Evolutionary conservation across 2,113 vertebrate genomes (phyloP).

Genomic region (Apodemus speciosus): DNA sequence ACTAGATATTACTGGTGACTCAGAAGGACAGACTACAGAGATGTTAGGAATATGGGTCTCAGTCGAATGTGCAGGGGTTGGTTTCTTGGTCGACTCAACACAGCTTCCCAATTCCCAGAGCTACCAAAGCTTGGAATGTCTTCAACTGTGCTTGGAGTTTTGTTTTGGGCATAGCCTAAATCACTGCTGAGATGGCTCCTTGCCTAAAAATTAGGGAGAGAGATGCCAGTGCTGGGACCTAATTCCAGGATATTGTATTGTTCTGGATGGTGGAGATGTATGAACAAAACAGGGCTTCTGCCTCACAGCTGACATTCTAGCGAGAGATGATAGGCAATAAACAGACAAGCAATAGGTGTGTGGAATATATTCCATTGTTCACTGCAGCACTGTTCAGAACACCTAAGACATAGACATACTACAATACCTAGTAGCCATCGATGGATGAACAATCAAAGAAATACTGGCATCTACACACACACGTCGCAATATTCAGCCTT

Average conservation of each 20-base stretch:
- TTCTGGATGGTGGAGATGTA: background rate
- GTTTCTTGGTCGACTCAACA: background rate
- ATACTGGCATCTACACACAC: background rate
- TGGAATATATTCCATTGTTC: background rate
- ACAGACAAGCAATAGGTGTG: background rate
- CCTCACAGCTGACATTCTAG: background rate
- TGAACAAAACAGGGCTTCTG: background rate
- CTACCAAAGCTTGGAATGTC: background rate
- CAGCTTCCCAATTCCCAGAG: background rate
- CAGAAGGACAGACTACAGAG: background rate
- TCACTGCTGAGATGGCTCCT: background rate
- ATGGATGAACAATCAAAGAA: background rate
- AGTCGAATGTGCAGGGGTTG: background rate
- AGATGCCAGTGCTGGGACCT: background rate
- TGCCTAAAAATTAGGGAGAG: background rate
- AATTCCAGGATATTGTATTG: background rate
- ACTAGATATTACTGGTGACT: background rate
- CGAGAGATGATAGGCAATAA: background rate
- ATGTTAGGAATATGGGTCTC: background rate
- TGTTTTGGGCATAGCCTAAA: background rate
- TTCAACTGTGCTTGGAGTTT: background rate
- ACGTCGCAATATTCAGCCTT: background rate
- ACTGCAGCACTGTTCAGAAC: too few relatives aligned
- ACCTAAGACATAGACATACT: background rate
- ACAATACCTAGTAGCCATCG: background rate